phyloP scores from a whole-genome alignment of 1,140 invertebrate genomes.

The Panagrolaimus sp. region DNA sequence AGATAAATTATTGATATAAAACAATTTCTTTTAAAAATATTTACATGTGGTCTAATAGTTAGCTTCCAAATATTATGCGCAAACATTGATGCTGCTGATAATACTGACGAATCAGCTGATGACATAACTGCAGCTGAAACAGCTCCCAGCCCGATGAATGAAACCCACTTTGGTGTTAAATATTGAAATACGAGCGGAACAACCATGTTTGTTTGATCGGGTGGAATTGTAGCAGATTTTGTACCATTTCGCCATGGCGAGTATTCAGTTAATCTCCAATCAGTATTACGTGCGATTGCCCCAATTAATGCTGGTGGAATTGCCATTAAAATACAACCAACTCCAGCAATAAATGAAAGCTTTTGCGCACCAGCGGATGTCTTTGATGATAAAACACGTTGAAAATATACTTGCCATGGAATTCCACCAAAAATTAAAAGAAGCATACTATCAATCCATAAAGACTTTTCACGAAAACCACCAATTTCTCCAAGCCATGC shows the following conservation, averaged over 20 bases:
- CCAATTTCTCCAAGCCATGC: constrained; percentile 81
- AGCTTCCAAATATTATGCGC: constrained; percentile 93
- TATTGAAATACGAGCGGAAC: constrained; percentile 92
- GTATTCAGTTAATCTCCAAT: constrained; percentile 53
- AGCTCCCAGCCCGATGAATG: constrained; percentile 93
- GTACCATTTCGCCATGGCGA: constrained; percentile 56
- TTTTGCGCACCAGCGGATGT: constrained; percentile 83
- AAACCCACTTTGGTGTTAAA: constrained; percentile 80
- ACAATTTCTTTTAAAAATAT: constrained; percentile 36
- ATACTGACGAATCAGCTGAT: constrained; percentile 90
- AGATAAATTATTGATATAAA: constrained; percentile 20
- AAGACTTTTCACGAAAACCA: constrained; percentile 67
- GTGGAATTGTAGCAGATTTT: constrained; percentile 42
- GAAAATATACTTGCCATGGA: constrained; percentile 98
- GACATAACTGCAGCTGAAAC: constrained; percentile 87
- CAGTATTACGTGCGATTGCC: constrained; percentile 83
- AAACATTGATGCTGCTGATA: constrained; percentile 95
- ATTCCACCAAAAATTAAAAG: constrained; percentile 92
- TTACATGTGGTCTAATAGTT: constrained; percentile 81
- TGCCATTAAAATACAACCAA: constrained; percentile 80
- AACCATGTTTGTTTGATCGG: constrained; percentile 66
- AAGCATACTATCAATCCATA: constrained; percentile 82
- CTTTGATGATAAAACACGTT: constrained; percentile 89
- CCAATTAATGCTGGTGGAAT: constrained; percentile 91
- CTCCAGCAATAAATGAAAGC: constrained; percentile 88